Evolutionary conservation across 2,113 vertebrate genomes (phyloP).

Genomic region (Melanostigma gelatinosum): DNA sequence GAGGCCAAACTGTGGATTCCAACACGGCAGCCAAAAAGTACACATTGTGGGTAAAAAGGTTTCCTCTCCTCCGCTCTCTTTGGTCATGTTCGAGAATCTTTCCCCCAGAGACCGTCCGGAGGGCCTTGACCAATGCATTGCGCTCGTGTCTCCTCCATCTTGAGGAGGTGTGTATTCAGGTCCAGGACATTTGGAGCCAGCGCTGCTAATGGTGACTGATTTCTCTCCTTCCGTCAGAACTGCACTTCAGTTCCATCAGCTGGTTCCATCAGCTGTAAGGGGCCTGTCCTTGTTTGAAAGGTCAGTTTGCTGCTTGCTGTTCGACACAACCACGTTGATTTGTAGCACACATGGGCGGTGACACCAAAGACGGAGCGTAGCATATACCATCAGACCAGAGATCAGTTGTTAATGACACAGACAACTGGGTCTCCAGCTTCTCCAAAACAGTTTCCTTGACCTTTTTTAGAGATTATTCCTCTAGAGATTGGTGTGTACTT

Average conservation of each 20-base stretch:
- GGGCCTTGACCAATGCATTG: not conserved
- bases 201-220: not conserved
- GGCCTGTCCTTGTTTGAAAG: constrained; percentile 9
- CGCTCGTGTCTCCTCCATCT: not conserved
- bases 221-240: not conserved
- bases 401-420: not conserved
- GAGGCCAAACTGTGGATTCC: constrained; percentile 7
- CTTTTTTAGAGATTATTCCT: not conserved
- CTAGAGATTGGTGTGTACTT: not conserved
- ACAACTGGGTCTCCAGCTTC: not conserved
- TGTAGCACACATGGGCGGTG: not conserved
- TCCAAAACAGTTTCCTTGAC: not conserved
- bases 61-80: not conserved
- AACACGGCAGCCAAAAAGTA: not conserved
- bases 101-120: not conserved
- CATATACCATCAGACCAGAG: not conserved
- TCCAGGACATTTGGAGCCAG: constrained; percentile 11
- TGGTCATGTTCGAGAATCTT: not conserved
- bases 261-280: not conserved
- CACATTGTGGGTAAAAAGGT: not conserved
- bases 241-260: not conserved
- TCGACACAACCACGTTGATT: not conserved
- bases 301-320: constrained; percentile 6
- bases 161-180: constrained; percentile 3
- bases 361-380: not conserved